Percentiles rank a stretch among this genome's conserved stretches.
Evolutionary conservation across 2,797 vertebrate genomes (phyloP).

Genomic region (Clamator glandarius): DNA sequence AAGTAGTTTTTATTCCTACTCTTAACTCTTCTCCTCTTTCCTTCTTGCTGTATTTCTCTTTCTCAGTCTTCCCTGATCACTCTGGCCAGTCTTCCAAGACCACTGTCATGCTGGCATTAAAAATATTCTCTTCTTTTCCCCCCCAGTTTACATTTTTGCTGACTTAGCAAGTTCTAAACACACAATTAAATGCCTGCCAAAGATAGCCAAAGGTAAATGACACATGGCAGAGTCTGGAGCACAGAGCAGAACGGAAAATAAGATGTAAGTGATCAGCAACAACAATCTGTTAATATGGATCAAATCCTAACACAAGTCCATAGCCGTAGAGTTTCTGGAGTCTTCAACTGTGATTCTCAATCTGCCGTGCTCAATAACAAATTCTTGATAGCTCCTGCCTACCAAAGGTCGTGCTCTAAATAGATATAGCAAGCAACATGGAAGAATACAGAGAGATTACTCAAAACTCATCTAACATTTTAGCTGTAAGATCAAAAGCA

Average conservation of each 20-base stretch:
- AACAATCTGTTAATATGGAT: neutral
- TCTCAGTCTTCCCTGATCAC: neutral
- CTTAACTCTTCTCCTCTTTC: neutral
- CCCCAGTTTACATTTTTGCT: neutral
- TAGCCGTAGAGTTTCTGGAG: neutral
- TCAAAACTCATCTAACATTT: neutral
- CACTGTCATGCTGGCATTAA: neutral
- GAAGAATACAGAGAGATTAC: neutral
- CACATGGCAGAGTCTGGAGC: neutral
- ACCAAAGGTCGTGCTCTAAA: neutral
- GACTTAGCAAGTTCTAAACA: neutral
- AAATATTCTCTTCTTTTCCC: neutral
- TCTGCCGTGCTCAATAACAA: neutral
- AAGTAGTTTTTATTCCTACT: neutral
- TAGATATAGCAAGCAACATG: neutral
- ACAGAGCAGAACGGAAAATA: neutral
- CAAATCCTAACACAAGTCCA: neutral
- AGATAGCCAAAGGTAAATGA: neutral
- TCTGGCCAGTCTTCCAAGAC: neutral
- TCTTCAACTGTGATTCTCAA: neutral
- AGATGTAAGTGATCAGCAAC: neutral
- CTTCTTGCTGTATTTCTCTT: neutral
- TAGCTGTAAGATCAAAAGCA: neutral
- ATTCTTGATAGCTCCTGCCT: neutral
- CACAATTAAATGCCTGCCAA: neutral